Percentiles rank a stretch among this genome's conserved stretches.
Evolutionary conservation across 2,113 vertebrate species (phyloP).

Genomic region (Microcebus jonahi): DNA sequence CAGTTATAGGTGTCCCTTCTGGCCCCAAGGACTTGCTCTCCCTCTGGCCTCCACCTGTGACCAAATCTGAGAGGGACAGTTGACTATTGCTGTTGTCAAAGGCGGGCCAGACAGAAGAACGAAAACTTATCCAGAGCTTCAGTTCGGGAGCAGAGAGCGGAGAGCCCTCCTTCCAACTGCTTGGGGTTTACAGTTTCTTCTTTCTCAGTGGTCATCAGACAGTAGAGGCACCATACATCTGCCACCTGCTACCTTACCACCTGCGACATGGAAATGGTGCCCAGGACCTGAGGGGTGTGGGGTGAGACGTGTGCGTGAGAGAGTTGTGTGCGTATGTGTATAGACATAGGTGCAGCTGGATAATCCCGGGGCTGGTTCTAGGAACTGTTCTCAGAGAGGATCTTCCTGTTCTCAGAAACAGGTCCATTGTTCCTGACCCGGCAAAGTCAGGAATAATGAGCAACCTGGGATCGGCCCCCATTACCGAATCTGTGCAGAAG

Average conservation of each 20-base stretch:
- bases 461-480: constrained; percentile 43
- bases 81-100: background rate
- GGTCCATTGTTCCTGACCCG: no score
- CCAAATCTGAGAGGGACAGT: background rate
- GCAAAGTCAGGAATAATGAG: background rate
- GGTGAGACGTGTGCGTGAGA: background rate
- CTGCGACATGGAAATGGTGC: background rate
- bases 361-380: background rate
- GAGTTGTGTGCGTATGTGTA: background rate
- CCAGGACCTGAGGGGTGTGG: background rate
- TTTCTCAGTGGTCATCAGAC: background rate
- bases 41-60: background rate
- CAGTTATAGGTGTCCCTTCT: background rate
- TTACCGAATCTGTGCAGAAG: constrained; percentile 92
- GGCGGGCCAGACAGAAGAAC: background rate
- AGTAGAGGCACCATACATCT: background rate
- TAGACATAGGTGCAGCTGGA: background rate
- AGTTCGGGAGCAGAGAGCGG: background rate
- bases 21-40: background rate
- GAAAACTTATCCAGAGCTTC: background rate
- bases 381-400: background rate
- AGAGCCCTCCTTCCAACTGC: background rate
- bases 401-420: background rate
- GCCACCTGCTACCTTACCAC: background rate
- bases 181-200: background rate